Percentiles rank a stretch among this genome's conserved stretches.
These are phyloP conservation scores for Nothura maculosa DNA, from an alignment of 2,797 vertebrate species.

Conservation along the genomic window DNA sequence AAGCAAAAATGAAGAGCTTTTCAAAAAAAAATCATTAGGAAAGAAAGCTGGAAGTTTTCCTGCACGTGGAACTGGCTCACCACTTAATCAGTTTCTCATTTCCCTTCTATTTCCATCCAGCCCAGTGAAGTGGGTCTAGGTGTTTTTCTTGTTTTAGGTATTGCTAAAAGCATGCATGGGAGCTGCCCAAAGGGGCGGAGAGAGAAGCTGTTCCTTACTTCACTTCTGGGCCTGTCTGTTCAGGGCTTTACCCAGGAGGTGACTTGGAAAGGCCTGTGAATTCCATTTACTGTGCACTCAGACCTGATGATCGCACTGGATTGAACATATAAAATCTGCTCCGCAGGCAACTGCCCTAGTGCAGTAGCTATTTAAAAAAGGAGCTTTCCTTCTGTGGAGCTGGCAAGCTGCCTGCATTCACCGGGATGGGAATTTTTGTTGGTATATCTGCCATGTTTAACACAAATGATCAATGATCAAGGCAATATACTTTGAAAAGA, in stretches of 20 bases:
- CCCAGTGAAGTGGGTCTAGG: constrained; percentile 31
- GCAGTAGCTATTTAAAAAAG: constrained; percentile 17
- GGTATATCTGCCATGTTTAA: background rate
- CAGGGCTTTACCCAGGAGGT: constrained; percentile 63
- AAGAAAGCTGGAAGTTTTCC: constrained; percentile 37
- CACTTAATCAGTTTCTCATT: constrained; percentile 27
- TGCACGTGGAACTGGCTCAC: background rate
- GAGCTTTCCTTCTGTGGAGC: background rate
- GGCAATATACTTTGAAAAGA: background rate
- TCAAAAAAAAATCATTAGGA: background rate
- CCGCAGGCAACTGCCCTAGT: constrained; percentile 4
- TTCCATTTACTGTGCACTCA: constrained; percentile 67
- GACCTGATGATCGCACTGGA: constrained; percentile 35
- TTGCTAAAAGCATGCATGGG: constrained; percentile 25
- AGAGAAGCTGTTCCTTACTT: constrained; percentile 59
- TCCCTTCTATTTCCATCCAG: background rate
- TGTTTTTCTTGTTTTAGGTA: constrained; percentile 62
- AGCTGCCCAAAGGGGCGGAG: constrained; percentile 48
- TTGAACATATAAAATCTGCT: constrained; percentile 59
- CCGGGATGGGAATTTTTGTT: constrained; percentile 14
- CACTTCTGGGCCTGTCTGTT: constrained; percentile 59
- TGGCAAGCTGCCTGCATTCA: constrained; percentile 47
- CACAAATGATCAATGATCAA: background rate
- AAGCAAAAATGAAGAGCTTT: background rate
- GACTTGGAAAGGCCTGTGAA: constrained; percentile 68